Percentiles rank a stretch among this genome's conserved stretches.
These are phyloP conservation scores for Nothocercus julius DNA, from an alignment of 2,113 vertebrate species.

Conservation along the genomic window DNA sequence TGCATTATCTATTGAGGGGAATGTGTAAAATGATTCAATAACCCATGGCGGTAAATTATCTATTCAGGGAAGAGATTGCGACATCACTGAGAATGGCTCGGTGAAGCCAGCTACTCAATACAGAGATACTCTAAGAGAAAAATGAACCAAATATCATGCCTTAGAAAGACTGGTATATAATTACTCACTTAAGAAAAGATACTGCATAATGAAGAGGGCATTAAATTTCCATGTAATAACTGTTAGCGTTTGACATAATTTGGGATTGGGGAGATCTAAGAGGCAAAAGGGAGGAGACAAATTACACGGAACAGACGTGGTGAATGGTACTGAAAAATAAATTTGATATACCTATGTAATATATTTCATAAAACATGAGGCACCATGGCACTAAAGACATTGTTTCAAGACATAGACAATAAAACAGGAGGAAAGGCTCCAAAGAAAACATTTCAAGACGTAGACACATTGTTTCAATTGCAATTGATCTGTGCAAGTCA, in stretches of 20 bases:
- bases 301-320: neutral
- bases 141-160: neutral
- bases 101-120: neutral
- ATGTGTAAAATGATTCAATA: neutral
- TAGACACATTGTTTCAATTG: neutral
- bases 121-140: neutral
- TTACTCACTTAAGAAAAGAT: neutral
- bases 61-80: neutral
- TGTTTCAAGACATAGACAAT: neutral
- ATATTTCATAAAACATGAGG: neutral
- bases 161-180: neutral
- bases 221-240: neutral
- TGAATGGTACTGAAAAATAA: neutral
- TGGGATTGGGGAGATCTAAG: neutral
- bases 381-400: neutral
- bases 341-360: neutral
- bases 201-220: neutral
- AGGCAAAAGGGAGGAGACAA: neutral
- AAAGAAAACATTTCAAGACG: neutral
- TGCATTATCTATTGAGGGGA: rapidly evolving
- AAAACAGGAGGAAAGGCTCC: neutral
- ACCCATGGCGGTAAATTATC: neutral
- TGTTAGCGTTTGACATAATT: neutral
- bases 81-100: neutral
- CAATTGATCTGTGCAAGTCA: neutral